A percentile compares a stretch with the other conserved stretches of the same genome.
Conservation (phyloP, 2,888 invertebrate species). For the Azorinus chamasolen region DNA sequence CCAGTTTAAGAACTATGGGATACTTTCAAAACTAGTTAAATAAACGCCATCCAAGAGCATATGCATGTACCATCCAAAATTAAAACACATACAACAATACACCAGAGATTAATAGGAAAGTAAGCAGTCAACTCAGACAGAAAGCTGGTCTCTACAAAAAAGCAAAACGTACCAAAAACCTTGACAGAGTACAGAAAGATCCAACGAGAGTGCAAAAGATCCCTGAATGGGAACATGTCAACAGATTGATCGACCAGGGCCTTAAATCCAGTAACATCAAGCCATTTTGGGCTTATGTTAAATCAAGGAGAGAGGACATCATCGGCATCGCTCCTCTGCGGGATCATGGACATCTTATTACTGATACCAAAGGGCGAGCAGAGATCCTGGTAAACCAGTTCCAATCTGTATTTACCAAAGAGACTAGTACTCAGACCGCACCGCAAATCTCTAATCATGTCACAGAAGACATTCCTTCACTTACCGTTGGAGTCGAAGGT, state of each 20-base stretch:
- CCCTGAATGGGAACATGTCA: constrained; percentile 29
- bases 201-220: constrained; percentile 32
- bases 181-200: constrained; percentile 31
- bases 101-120: constrained; percentile 28
- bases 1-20: constrained; percentile 13
- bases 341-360: constrained; percentile 23
- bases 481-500: constrained; percentile 30
- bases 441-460: background rate
- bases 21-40: background rate
- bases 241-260: constrained; percentile 37
- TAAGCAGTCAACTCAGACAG: constrained; percentile 14
- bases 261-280: constrained; percentile 51
- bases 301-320: constrained; percentile 32
- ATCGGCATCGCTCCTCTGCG: constrained; percentile 40
- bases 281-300: constrained; percentile 45
- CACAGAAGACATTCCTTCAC: constrained; percentile 1
- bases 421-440: too few relatives aligned
- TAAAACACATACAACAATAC: background rate
- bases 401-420: constrained; percentile 43
- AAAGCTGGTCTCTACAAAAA: constrained; percentile 45
- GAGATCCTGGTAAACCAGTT: constrained; percentile 43
- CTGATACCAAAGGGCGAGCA: constrained; percentile 45
- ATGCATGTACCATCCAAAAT: constrained; percentile 24
- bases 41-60: background rate
- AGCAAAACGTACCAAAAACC: constrained; percentile 41